Percentiles rank a stretch among this genome's conserved stretches.
Conservation (phyloP, 1,140 invertebrate species). For the Charaxes varanes region DNA sequence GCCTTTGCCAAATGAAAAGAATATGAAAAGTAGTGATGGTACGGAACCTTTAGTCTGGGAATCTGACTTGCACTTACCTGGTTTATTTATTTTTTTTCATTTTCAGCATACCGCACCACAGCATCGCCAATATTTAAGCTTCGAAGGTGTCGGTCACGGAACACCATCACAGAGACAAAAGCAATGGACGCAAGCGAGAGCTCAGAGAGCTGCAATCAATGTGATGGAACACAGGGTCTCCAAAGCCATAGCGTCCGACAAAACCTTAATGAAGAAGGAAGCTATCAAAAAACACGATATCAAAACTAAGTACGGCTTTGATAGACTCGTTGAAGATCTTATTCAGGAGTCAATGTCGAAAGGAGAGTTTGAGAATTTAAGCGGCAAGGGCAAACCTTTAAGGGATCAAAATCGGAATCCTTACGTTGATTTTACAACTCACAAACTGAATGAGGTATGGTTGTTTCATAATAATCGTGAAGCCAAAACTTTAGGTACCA, state of each 20-base stretch:
- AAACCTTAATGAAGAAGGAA: conserved; percentile 80
- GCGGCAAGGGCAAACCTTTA: conserved; percentile 88
- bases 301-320: conserved; percentile 89
- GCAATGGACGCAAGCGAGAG: conserved; percentile 81
- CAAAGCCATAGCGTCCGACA: conserved; percentile 80
- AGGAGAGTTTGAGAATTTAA: conserved; percentile 90
- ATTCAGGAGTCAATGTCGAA: conserved; percentile 92
- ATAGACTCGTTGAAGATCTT: conserved; percentile 91
- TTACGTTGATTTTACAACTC: conserved; percentile 90
- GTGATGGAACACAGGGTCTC: conserved; percentile 84
- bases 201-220: conserved; percentile 83
- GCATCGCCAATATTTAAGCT: conserved; percentile 89
- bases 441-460: conserved; percentile 92
- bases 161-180: conserved; percentile 85
- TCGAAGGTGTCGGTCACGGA: conserved; percentile 85
- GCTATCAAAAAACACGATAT: conserved; percentile 79
- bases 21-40: too few species aligned
- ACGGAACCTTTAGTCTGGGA: too few species aligned
- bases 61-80: too few species aligned
- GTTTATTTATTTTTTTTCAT: conserved; percentile 9
- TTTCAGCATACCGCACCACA: conserved; percentile 88
- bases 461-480: too few species aligned
- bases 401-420: conserved; percentile 82
- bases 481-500: too few species aligned
- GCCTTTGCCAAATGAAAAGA: too few species aligned